A percentile compares a stretch with the other conserved stretches of the same genome.
Evolutionary conservation across 1,140 invertebrate species (phyloP).

Genomic region (Frieseomelitta varia): DNA sequence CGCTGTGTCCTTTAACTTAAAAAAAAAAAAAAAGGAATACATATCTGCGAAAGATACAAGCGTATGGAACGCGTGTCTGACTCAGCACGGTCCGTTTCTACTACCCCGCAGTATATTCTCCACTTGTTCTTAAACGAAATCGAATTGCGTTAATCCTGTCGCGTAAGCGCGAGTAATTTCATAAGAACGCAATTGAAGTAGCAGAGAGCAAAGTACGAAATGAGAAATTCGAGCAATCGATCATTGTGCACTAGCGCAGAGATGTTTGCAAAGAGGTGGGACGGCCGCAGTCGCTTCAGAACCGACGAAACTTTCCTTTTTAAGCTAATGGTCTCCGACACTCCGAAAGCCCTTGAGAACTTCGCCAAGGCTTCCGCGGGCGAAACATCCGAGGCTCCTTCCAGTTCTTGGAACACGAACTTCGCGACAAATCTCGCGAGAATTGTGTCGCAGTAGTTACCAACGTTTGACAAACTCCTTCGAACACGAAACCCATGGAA

Average conservation of each 20-base stretch:
- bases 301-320: conserved; percentile 3
- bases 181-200: not conserved
- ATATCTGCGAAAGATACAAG: not conserved
- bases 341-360: conserved; percentile 20
- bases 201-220: not conserved
- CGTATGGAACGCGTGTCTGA: not conserved
- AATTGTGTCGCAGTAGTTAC: not conserved
- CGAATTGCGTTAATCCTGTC: not conserved
- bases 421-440: not conserved
- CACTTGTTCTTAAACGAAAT: not conserved
- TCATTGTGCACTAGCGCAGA: not conserved
- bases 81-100: not conserved
- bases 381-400: not conserved
- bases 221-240: not conserved
- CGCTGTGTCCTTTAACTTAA: not conserved
- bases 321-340: conserved; percentile 19
- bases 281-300: not conserved
- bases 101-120: not conserved
- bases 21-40: not conserved
- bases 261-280: conserved; percentile 1
- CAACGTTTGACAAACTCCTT: not conserved
- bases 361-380: not conserved
- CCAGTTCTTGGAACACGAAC: not conserved
- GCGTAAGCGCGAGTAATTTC: not conserved
- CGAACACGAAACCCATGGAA: not conserved